Evolutionary conservation across 2,888 invertebrate genomes (phyloP).

Genomic region (Spialia ferax): DNA sequence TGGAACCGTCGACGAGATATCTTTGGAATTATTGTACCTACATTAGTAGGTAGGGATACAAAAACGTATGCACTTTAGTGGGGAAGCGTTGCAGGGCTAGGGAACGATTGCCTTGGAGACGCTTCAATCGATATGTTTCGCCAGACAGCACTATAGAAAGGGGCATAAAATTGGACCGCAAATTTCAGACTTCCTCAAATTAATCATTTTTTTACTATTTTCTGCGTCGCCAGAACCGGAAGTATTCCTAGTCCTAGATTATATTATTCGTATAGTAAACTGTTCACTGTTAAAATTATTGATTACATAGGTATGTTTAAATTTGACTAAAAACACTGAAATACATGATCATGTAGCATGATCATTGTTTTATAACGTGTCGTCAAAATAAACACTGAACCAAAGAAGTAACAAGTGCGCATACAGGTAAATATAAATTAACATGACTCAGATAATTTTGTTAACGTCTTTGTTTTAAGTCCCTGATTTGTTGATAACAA

Average conservation of each 20-base stretch:
- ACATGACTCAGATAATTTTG: conserved; percentile 25
- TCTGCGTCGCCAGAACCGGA: not conserved
- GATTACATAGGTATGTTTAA: too few relatives aligned
- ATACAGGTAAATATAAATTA: conserved; percentile 8
- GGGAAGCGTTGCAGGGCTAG: conserved; percentile 62
- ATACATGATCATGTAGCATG: too few relatives aligned
- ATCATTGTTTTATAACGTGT: conserved; percentile 19
- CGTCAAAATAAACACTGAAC: conserved; percentile 28
- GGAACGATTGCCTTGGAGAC: conserved; percentile 68
- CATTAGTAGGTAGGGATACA: not conserved
- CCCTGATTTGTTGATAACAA: not conserved
- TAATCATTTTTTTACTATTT: not conserved
- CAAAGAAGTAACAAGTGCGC: conserved; percentile 19
- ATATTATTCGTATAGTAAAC: too few relatives aligned
- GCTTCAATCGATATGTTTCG: conserved; percentile 67
- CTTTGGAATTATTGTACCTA: not conserved
- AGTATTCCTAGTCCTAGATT: not conserved
- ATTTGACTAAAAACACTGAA: too few relatives aligned
- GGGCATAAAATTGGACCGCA: conserved; percentile 22
- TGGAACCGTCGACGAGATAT: not conserved
- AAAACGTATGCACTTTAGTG: conserved; percentile 40
- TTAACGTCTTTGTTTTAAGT: conserved; percentile 23
- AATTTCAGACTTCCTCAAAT: conserved; percentile 2
- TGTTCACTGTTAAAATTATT: too few relatives aligned
- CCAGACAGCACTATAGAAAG: conserved; percentile 43